Conservation (phyloP, 1,140 invertebrate genomes). For the Dendrolimus kikuchii region DNA sequence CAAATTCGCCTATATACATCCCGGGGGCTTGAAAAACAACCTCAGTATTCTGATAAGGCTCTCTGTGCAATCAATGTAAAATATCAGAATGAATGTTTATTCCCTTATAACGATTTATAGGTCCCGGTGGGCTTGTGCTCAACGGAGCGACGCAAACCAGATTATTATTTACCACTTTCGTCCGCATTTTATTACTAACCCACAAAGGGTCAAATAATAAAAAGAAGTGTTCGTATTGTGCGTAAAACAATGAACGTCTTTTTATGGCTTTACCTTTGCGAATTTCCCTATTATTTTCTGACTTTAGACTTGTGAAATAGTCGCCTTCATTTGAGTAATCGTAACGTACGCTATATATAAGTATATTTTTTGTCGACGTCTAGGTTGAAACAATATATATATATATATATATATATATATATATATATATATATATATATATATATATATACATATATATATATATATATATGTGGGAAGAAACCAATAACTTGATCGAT, state of each 20-base stretch:
- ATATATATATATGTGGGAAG: too few species aligned
- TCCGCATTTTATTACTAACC: constrained; percentile 26
- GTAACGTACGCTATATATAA: too few species aligned
- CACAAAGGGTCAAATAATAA: constrained; percentile 31
- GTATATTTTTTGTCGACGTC: too few species aligned
- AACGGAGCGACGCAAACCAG: constrained; percentile 23
- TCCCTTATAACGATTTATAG: constrained; percentile 22
- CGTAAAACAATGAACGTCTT: constrained; percentile 21
- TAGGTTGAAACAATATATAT: not conserved
- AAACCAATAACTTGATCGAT: too few species aligned
- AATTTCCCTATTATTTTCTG: constrained; percentile 2
- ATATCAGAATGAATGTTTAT: constrained; percentile 16
- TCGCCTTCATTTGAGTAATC: too few species aligned
- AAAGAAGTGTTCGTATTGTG: constrained; percentile 26
- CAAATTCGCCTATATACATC: too few species aligned
- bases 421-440: constrained; percentile 2
- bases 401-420: not conserved
- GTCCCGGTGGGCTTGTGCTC: constrained; percentile 15
- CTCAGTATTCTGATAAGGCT: constrained; percentile 10
- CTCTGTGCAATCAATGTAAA: constrained; percentile 20
- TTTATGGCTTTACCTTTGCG: constrained; percentile 24
- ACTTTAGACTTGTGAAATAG: constrained; percentile 4
- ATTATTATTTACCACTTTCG: constrained; percentile 29
- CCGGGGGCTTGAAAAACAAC: constrained; percentile 2
- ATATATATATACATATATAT: too few species aligned